phyloP scores from a whole-genome alignment of 1,140 invertebrate species.

The Sycophila sp. region DNA sequence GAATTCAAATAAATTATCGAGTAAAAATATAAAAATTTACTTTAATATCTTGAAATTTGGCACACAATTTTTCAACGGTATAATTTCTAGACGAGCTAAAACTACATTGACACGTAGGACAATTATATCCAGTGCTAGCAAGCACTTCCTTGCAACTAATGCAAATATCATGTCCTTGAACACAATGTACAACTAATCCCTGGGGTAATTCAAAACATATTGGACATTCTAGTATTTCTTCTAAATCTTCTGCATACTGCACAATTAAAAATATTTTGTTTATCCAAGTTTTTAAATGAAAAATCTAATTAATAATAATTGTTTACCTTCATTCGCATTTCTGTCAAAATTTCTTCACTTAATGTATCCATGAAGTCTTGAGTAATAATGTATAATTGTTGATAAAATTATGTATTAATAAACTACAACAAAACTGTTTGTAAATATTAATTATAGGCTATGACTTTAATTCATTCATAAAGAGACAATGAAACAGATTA shows the following conservation, averaged over 20 bases:
- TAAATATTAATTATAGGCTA: too few species aligned
- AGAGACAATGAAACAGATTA: too few species aligned
- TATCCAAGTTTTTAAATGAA: background rate
- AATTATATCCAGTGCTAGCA: background rate
- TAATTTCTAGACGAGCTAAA: conserved; percentile 3
- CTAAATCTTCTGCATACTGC: background rate
- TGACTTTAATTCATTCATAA: too few species aligned
- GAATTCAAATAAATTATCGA: too few species aligned
- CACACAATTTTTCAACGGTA: background rate
- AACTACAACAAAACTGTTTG: too few species aligned
- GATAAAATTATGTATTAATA: too few species aligned
- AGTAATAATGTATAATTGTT: too few species aligned
- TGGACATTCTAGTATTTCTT: conserved; percentile 13
- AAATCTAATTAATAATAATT: background rate
- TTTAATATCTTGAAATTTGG: conserved; percentile 7
- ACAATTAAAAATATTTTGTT: background rate
- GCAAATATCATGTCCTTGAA: background rate
- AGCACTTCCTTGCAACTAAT: background rate
- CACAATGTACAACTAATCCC: background rate
- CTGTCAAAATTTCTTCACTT: background rate
- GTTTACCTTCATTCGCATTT: conserved; percentile 4
- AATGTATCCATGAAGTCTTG: too few species aligned
- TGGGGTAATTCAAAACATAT: conserved; percentile 8
- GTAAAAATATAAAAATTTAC: background rate
- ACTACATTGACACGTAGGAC: background rate